These are phyloP conservation scores for Agrilus planipennis DNA, from an alignment of 1,140 invertebrate genomes.

Conservation along the genomic window DNA sequence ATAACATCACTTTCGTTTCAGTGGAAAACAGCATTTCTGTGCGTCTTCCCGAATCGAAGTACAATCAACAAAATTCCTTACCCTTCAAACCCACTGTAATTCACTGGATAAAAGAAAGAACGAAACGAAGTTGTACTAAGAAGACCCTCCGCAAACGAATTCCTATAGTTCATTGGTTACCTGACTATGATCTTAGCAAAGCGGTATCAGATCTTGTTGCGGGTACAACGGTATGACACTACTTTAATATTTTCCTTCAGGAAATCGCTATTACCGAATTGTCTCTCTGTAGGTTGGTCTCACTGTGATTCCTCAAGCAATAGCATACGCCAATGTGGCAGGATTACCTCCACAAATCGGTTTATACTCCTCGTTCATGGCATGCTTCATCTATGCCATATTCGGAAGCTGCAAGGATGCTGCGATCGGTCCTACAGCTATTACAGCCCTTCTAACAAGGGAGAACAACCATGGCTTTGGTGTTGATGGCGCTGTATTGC, in stretches of 20 bases:
- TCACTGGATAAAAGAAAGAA: conserved; percentile 33
- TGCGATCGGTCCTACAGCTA: conserved; percentile 68
- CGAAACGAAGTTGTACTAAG: conserved; percentile 36
- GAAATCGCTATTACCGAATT: not conserved
- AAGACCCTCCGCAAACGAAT: conserved; percentile 46
- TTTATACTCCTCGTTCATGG: conserved; percentile 40
- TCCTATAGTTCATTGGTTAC: conserved; percentile 49
- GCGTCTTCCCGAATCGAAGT: too few relatives aligned
- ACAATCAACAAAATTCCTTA: too few relatives aligned
- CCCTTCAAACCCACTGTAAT: conserved; percentile 18
- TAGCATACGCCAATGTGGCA: conserved; percentile 72
- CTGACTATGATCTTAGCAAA: conserved; percentile 40
- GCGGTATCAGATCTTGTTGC: conserved; percentile 48
- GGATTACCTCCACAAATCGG: conserved; percentile 58
- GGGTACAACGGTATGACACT: conserved; percentile 52
- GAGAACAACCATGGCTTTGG: conserved; percentile 59
- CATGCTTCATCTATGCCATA: conserved; percentile 72
- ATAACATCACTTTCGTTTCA: too few relatives aligned
- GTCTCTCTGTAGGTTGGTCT: conserved; percentile 8
- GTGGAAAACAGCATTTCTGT: too few relatives aligned
- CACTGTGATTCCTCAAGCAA: conserved; percentile 63
- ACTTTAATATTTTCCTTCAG: not conserved
- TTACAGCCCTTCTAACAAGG: conserved; percentile 65
- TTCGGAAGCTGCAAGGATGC: conserved; percentile 65
- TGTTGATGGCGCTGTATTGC: conserved; percentile 59